phyloP scores from a whole-genome alignment of 2,888 invertebrate species.

The Eledona agricola region DNA sequence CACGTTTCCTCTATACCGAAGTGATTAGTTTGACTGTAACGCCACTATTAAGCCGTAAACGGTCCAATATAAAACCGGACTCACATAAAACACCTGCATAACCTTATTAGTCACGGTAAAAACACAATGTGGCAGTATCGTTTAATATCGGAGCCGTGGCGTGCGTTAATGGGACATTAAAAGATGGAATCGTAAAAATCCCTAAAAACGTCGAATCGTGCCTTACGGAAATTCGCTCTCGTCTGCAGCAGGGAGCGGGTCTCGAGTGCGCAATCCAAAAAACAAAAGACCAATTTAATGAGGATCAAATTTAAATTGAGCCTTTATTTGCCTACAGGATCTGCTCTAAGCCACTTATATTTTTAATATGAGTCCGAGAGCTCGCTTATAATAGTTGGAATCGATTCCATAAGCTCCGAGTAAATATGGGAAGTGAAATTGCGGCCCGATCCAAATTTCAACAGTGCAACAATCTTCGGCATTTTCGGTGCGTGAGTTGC shows the following conservation, averaged over 20 bases:
- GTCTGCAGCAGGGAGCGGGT: slow-evolving; percentile 47
- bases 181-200: slow-evolving; percentile 19
- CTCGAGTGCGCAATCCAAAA: slow-evolving; percentile 57
- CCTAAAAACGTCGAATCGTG: no score
- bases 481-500: no score
- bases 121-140: slow-evolving; percentile 37
- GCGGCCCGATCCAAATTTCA: no score
- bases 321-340: slow-evolving; percentile 61
- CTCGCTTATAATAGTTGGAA: slow-evolving; percentile 46
- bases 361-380: slow-evolving; percentile 56
- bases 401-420: slow-evolving; percentile 46
- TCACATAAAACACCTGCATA: slow-evolving; percentile 39
- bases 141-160: slow-evolving; percentile 27
- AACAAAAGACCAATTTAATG: slow-evolving; percentile 61
- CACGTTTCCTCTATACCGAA: slow-evolving; percentile 39
- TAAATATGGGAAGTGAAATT: slow-evolving; percentile 46
- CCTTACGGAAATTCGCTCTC: no score
- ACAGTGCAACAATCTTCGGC: no score
- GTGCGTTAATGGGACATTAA: slow-evolving; percentile 35
- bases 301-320: slow-evolving; percentile 62
- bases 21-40: slow-evolving; percentile 42
- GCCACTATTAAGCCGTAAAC: slow-evolving; percentile 36
- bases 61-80: slow-evolving; percentile 33
- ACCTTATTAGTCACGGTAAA: slow-evolving; percentile 39
- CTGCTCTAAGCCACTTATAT: slow-evolving; percentile 61